These are phyloP conservation scores for fruit fly (Drosophila melanogaster) DNA, from an alignment of 1,140 invertebrate species.

Conservation along the genomic window DNA sequence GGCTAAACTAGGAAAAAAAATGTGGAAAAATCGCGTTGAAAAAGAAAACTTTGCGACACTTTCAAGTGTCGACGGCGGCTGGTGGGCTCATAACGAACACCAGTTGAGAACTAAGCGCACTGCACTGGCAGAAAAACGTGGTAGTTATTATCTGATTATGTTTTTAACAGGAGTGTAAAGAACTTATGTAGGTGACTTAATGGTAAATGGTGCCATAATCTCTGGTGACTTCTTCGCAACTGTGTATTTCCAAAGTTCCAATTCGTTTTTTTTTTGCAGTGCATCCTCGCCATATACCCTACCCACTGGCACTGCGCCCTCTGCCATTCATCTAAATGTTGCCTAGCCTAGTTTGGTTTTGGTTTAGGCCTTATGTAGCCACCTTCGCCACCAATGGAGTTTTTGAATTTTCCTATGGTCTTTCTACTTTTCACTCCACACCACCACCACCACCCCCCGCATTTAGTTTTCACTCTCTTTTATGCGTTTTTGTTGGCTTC, in stretches of 20 bases:
- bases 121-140: slow-evolving; percentile 12
- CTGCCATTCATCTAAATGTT: slow-evolving; percentile 32
- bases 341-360: slow-evolving; percentile 37
- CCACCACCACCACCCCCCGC: background rate
- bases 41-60: slow-evolving; percentile 66
- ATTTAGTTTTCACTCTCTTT: slow-evolving; percentile 47
- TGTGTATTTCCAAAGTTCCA: no score
- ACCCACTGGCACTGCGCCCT: slow-evolving; percentile 5
- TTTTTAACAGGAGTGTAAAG: no score
- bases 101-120: slow-evolving; percentile 26
- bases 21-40: slow-evolving; percentile 18
- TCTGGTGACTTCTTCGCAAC: no score
- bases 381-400: slow-evolving; percentile 16
- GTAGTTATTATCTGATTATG: no score
- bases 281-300: slow-evolving; percentile 1
- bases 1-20: slow-evolving; percentile 39
- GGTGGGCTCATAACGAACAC: slow-evolving; percentile 55
- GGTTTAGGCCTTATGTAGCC: slow-evolving; percentile 10
- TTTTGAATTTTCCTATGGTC: slow-evolving; percentile 20
- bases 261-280: slow-evolving; percentile 2
- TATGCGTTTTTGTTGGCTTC: slow-evolving; percentile 9
- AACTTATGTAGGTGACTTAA: no score
- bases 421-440: slow-evolving; percentile 18
- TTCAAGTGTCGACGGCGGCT: slow-evolving; percentile 63
- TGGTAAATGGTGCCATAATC: no score